Conservation (phyloP, 2,113 vertebrate genomes). For the Tricholaema leucomelas region DNA sequence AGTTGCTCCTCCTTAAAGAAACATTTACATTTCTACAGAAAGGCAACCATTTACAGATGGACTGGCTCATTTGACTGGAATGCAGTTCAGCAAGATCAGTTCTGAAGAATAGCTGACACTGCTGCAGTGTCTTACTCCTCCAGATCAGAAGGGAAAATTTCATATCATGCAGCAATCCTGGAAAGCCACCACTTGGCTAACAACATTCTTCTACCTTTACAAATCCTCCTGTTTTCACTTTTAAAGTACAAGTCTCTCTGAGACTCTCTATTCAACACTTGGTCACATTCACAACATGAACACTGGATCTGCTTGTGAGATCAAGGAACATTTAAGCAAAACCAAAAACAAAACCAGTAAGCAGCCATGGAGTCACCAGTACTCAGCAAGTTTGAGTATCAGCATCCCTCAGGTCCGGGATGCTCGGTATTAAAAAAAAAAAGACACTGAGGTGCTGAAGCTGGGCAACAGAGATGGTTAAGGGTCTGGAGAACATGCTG, state of each 20-base stretch:
- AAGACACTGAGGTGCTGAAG: too few relatives aligned
- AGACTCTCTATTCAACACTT: neutral
- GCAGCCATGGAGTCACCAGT: neutral
- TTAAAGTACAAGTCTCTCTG: neutral
- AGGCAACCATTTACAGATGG: neutral
- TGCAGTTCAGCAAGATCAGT: conserved; percentile 3
- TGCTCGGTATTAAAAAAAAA: too few relatives aligned
- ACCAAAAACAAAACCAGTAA: neutral
- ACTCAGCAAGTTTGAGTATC: too few relatives aligned
- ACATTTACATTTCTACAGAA: conserved; percentile 28
- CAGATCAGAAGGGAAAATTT: neutral
- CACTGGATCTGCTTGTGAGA: neutral
- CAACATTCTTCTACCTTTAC: neutral
- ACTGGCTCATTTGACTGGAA: conserved; percentile 20
- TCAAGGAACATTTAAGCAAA: neutral
- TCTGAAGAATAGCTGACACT: neutral
- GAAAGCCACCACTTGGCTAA: neutral
- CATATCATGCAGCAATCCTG: neutral
- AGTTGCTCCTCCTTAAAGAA: conserved; percentile 28
- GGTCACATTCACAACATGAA: neutral
- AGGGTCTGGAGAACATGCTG: too few relatives aligned
- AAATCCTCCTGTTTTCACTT: neutral
- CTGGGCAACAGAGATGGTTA: too few relatives aligned
- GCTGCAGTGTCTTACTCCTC: neutral
- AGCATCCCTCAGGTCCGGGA: too few relatives aligned